Conservation (phyloP, 1,140 invertebrate genomes). For the Laupala kohalensis region DNA sequence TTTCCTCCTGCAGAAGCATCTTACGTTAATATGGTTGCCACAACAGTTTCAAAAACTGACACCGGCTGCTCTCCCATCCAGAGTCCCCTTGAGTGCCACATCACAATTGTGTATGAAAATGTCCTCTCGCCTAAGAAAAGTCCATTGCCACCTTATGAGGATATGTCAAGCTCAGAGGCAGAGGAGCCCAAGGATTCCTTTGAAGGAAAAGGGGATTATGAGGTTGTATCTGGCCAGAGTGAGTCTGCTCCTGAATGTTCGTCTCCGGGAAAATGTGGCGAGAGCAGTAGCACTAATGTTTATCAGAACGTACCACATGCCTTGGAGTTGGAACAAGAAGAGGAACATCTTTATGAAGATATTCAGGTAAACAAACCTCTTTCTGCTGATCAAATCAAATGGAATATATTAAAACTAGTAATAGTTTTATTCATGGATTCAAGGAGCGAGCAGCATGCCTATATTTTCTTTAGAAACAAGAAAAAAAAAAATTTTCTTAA, state of each 20-base stretch:
- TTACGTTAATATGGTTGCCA: not conserved
- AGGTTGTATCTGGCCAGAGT: not conserved
- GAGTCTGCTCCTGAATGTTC: not conserved
- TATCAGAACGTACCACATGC: conserved; percentile 1
- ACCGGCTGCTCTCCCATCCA: not conserved
- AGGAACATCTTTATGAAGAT: conserved; percentile 21
- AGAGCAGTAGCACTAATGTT: not conserved
- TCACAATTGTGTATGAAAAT: not conserved
- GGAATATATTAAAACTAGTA: no score
- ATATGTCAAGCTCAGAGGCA: no score
- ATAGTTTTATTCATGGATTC: no score
- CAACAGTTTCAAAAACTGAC: not conserved
- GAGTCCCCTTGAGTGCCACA: not conserved
- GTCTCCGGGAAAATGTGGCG: not conserved
- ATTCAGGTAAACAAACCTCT: conserved; percentile 21
- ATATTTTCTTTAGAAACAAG: no score
- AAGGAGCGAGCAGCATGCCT: no score
- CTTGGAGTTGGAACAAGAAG: not conserved
- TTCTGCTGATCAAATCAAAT: no score
- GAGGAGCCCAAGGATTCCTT: not conserved
- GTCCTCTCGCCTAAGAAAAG: not conserved
- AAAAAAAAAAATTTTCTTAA: no score
- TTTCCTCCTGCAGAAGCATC: not conserved
- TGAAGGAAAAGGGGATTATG: not conserved
- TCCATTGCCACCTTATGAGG: not conserved